Evolutionary conservation across 2,888 invertebrate genomes (phyloP).

Genomic region (Oligia strigilis): DNA sequence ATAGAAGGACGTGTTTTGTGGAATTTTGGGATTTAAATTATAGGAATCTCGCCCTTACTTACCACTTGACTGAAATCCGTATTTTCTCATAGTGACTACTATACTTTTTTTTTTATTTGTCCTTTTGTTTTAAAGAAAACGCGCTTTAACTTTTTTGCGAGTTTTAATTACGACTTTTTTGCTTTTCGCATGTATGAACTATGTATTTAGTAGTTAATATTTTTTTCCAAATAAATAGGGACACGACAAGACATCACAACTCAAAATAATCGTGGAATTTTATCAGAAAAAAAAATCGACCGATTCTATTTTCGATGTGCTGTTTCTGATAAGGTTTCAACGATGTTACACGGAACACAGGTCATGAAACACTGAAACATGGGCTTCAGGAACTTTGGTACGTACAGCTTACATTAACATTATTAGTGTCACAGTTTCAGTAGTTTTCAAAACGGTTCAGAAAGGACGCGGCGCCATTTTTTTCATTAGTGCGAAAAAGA

Average conservation of each 20-base stretch:
- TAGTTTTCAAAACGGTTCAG: slow-evolving; percentile 25
- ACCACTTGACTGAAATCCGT: background rate
- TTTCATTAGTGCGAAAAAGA: slow-evolving; percentile 4
- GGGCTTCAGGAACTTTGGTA: slow-evolving; percentile 37
- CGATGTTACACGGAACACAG: slow-evolving; percentile 39
- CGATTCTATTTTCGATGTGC: background rate
- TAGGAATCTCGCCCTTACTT: background rate
- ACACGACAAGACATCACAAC: slow-evolving; percentile 21
- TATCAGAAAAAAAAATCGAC: background rate
- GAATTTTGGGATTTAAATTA: background rate
- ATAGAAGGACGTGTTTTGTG: slow-evolving; percentile 5
- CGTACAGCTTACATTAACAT: slow-evolving; percentile 46
- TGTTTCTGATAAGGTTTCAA: slow-evolving; percentile 23
- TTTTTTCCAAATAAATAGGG: slow-evolving; percentile 15
- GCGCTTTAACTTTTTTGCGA: too few species aligned
- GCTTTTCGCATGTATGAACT: slow-evolving; percentile 8
- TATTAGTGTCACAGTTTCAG: slow-evolving; percentile 33
- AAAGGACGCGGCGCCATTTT: background rate
- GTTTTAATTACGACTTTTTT: background rate
- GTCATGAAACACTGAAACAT: slow-evolving; percentile 36
- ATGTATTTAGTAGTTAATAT: background rate
- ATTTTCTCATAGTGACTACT: background rate
- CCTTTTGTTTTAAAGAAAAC: background rate
- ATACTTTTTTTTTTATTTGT: background rate
- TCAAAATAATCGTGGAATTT: slow-evolving; percentile 13